Conservation (phyloP, 2,797 vertebrate species). For the Prunella strophiata region DNA sequence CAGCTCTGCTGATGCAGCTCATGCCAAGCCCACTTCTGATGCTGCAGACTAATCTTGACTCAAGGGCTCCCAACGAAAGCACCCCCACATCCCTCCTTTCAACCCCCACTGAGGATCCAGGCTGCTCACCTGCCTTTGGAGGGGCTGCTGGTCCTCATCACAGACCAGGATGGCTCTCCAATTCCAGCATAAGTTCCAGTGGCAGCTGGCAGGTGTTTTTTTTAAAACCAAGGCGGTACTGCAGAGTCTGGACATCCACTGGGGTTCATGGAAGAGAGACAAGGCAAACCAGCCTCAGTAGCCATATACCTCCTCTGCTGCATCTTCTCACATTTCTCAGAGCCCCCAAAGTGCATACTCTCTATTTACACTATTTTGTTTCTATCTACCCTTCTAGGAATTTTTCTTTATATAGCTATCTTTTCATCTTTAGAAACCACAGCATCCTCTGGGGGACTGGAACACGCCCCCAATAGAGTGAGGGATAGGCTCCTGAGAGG, state of each 20-base stretch:
- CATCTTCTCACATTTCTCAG: background rate
- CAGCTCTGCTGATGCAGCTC: background rate
- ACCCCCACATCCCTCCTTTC: background rate
- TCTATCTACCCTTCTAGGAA: background rate
- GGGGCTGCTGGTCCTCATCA: background rate
- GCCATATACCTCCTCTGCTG: background rate
- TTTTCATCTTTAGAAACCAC: background rate
- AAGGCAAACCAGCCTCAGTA: background rate
- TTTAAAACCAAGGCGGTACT: conserved; percentile 80
- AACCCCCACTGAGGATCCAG: background rate
- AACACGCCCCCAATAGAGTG: background rate
- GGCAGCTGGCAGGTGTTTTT: conserved; percentile 83
- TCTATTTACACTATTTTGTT: background rate
- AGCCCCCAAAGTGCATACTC: background rate
- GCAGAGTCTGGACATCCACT: conserved; percentile 62
- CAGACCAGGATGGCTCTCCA: conserved; percentile 81
- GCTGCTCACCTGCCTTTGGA: conserved; percentile 61
- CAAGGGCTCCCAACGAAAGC: background rate
- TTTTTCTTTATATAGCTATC: background rate
- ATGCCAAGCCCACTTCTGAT: background rate
- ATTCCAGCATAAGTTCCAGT: conserved; percentile 75
- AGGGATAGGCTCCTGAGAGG: background rate
- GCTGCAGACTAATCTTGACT: background rate
- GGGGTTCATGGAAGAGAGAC: conserved; percentile 65
- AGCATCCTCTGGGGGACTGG: background rate